Base-by-base conservation (phyloP, 2,113 vertebrate species). In the Pedetes capensis region DNA sequence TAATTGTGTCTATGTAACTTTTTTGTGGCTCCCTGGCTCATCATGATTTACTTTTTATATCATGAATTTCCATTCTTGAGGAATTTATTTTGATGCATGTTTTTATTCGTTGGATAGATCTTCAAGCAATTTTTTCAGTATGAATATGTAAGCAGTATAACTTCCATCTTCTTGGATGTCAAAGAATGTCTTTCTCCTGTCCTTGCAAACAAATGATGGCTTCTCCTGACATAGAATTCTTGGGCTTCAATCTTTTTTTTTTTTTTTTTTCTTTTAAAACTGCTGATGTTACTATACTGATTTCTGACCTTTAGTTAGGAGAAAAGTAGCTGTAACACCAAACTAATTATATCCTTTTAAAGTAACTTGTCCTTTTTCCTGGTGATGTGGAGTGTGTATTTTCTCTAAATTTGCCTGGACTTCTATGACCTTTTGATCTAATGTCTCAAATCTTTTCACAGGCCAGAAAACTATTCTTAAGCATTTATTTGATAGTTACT, bases 301-400 rank as follows among this genome's bases (percentile, higher is more conserved):
- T 97, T 95, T 95, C 93, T 94, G 87, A 91, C 89, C 68, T 34
- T 79, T 49, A 83, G 37, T 93, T 71, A 95, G 8, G 25, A 76
- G 71, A 1, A 29, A 79, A 91, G 88, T 86, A 64, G 37, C 72
- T 79, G n/a, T n/a, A 91, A 95, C 63, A 75, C 25, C n/a, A 96
- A 87, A 57, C 32, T 95, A 89, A 94, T 96, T 94, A 91, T 84
- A 90, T 68, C 61, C 51, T 96, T 93, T 95, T 44, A 93, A 93
- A 39, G 42, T 5, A 92, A 64, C n/a, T n/a, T 29, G 18, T 78
- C 55, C 86, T 95, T 85, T 79, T 71, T 89, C 29, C 59, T 72
- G 9, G 44, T 69, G 83, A 78, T 34, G 53, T 29, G 63, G 25
- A 44, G 29, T 95, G 32, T 64, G 68, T 92, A 29, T 96, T 92